phyloP scores from a whole-genome alignment of 2,888 invertebrate genomes.

The Phengaris alcon region DNA sequence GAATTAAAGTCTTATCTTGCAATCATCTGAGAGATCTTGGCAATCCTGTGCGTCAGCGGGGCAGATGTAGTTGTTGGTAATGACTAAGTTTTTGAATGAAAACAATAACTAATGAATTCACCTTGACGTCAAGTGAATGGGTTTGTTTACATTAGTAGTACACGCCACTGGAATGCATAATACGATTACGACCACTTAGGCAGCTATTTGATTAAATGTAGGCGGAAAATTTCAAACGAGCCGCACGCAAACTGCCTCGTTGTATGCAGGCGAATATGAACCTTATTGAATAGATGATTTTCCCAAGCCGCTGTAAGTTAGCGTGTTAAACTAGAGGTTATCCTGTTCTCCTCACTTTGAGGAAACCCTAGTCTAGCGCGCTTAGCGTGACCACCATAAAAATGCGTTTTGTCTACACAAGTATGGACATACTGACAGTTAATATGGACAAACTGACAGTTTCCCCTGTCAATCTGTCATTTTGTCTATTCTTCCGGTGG shows the following conservation, averaged over 20 bases:
- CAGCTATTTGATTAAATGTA: neutral
- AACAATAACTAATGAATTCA: neutral
- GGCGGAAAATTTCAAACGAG: neutral
- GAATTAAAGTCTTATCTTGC: no score
- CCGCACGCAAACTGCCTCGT: neutral
- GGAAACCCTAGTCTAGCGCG: no score
- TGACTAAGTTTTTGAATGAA: neutral
- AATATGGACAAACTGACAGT: no score
- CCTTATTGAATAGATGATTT: neutral
- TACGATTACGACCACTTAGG: neutral
- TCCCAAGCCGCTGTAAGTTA: no score
- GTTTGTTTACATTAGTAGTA: constrained; percentile 12
- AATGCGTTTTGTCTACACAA: no score
- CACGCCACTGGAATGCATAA: constrained; percentile 8
- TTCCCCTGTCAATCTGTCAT: no score
- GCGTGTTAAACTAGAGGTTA: no score
- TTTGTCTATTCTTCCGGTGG: no score
- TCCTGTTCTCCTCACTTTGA: no score
- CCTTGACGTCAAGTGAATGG: neutral
- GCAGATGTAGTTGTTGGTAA: neutral
- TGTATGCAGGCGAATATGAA: neutral
- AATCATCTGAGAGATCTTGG: no score
- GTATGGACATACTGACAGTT: no score
- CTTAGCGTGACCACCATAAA: no score
- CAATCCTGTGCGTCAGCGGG: neutral